A percentile compares a stretch with the other conserved stretches of the same genome.
Conservation (phyloP, 1,140 invertebrate species). For the Hypsibius dujardini region DNA sequence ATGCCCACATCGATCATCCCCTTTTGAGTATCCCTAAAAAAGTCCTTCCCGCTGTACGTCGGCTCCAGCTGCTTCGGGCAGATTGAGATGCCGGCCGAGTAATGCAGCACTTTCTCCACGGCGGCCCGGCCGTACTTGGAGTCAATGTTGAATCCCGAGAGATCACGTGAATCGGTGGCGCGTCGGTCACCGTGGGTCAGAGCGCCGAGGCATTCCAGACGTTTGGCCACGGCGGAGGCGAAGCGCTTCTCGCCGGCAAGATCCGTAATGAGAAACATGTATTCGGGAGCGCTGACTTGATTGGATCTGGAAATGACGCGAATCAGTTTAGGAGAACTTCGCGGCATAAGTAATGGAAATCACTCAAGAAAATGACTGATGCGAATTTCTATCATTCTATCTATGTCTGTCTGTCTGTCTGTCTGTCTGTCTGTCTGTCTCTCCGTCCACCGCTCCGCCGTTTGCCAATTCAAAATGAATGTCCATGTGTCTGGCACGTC, state of each 20-base stretch:
- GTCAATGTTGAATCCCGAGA: conserved; percentile 95
- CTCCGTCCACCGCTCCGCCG: too few species aligned
- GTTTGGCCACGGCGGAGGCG: conserved; percentile 83
- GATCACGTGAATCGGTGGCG: conserved; percentile 86
- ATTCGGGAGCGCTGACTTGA: conserved; percentile 91
- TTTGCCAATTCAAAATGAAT: too few species aligned
- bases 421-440: too few species aligned
- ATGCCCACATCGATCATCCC: not conserved
- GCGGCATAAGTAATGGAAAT: too few species aligned
- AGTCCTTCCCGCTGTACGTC: not conserved
- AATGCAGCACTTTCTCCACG: conserved; percentile 82
- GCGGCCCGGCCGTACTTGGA: conserved; percentile 85
- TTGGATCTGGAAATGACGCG: conserved; percentile 38
- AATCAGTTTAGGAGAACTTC: too few species aligned
- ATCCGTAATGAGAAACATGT: conserved; percentile 95
- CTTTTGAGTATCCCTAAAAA: not conserved
- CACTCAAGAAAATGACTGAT: too few species aligned
- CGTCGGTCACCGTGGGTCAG: conserved; percentile 92
- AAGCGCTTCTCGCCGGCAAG: conserved; percentile 86
- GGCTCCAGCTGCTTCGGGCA: conserved; percentile 50
- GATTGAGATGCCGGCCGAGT: conserved; percentile 52
- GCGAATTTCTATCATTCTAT: too few species aligned
- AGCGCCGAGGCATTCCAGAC: conserved; percentile 78
- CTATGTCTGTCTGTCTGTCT: too few species aligned
- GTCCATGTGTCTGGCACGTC: too few species aligned